These are phyloP conservation scores for Lepus townsendii DNA, from an alignment of 2,797 vertebrate genomes.

Conservation along the genomic window DNA sequence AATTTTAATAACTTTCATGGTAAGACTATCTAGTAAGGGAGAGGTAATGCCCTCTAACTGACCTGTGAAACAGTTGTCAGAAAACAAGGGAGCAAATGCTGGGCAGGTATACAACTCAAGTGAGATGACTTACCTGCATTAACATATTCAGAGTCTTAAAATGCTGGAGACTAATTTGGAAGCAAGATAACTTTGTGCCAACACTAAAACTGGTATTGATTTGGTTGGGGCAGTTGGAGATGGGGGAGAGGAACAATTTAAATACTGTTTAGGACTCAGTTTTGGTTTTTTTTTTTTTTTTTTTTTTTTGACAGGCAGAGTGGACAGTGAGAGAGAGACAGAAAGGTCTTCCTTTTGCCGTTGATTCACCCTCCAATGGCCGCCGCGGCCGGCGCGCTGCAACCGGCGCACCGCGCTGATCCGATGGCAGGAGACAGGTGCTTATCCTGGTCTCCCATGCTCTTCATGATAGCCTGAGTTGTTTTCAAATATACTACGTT, in stretches of 20 bases:
- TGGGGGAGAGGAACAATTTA: not conserved
- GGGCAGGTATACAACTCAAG: not conserved
- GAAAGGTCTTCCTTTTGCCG: too few species aligned
- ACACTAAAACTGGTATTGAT: not conserved
- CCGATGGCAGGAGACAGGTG: too few species aligned
- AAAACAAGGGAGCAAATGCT: conserved; percentile 2
- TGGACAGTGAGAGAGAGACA: too few species aligned
- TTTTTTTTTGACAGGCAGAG: too few species aligned
- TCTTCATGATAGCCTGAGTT: conserved; percentile 37
- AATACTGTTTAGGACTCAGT: not conserved
- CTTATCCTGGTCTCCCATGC: too few species aligned
- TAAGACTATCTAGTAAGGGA: not conserved
- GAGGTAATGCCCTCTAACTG: not conserved
- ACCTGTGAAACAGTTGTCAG: not conserved
- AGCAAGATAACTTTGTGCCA: not conserved
- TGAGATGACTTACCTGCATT: not conserved
- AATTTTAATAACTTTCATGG: not conserved
- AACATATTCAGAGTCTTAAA: conserved; percentile 5
- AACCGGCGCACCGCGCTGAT: too few species aligned
- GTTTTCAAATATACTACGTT: not conserved
- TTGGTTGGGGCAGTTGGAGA: not conserved
- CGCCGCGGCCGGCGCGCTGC: too few species aligned
- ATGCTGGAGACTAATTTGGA: conserved; percentile 11
- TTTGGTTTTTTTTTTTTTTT: not conserved
- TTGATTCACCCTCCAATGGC: too few species aligned